Conservation (phyloP, 2,113 vertebrate genomes). For the Osmerus eperlanus region DNA sequence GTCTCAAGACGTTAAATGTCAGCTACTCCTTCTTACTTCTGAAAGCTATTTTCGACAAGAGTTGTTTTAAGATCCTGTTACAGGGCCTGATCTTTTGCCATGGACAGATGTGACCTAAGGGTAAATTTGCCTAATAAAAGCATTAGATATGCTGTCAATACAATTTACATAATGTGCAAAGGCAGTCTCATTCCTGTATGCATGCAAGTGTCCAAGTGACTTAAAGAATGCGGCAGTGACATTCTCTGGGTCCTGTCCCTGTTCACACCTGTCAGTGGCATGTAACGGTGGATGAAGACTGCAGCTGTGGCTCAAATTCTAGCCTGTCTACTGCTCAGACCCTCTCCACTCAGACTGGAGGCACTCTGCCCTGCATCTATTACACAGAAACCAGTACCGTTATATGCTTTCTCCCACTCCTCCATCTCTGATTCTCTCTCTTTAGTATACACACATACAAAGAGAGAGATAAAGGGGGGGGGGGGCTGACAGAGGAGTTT, state of each 20-base stretch:
- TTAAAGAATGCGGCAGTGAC: slow-evolving; percentile 58
- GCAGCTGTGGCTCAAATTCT: slow-evolving; percentile 57
- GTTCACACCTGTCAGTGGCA: slow-evolving; percentile 71
- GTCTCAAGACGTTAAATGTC: slow-evolving; percentile 49
- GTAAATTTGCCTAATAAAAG: slow-evolving; percentile 72
- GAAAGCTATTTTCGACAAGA: slow-evolving; percentile 11
- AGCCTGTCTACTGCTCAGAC: background rate
- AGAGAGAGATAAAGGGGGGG: background rate
- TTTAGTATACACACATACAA: background rate
- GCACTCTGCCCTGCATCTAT: background rate
- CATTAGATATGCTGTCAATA: slow-evolving; percentile 73
- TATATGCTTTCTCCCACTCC: too few species aligned
- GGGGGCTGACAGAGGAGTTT: background rate
- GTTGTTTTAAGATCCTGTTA: slow-evolving; percentile 13
- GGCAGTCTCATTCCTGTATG: slow-evolving; percentile 52
- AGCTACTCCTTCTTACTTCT: slow-evolving; percentile 38
- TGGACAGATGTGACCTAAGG: slow-evolving; percentile 60
- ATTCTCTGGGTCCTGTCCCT: slow-evolving; percentile 61
- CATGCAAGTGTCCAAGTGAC: slow-evolving; percentile 44
- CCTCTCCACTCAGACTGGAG: background rate
- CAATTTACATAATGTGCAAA: slow-evolving; percentile 68
- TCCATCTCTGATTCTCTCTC: slow-evolving; percentile 4
- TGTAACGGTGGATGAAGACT: slow-evolving; percentile 41
- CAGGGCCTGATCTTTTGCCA: slow-evolving; percentile 27
- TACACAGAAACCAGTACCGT: too few species aligned